Evolutionary conservation across 2,797 vertebrate species (phyloP).

Genomic region (Sciurus vulgaris): DNA sequence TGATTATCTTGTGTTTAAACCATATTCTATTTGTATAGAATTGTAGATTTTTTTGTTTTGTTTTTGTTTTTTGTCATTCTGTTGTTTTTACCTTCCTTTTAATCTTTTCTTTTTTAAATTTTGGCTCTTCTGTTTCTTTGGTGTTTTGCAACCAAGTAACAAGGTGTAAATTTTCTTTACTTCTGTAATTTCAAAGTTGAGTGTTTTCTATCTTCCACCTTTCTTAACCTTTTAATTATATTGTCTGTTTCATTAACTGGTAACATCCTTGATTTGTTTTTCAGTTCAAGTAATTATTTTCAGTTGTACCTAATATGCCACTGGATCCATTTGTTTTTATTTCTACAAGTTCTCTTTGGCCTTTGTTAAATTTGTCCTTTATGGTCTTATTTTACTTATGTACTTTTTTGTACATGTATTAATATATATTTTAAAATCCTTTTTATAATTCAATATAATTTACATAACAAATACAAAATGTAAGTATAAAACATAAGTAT

Average conservation of each 20-base stretch:
- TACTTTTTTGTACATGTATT: neutral
- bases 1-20: neutral
- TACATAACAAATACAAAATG: neutral
- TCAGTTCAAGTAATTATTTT: neutral
- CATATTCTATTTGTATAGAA: neutral
- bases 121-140: neutral
- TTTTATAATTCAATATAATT: neutral
- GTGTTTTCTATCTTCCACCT: neutral
- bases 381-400: neutral
- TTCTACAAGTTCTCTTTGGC: slow-evolving; percentile 1
- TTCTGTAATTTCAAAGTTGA: neutral
- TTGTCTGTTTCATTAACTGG: neutral
- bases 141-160: neutral
- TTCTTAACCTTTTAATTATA: neutral
- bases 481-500: too few relatives aligned
- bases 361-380: neutral
- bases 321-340: slow-evolving; percentile 17
- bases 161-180: neutral
- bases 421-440: neutral
- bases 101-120: neutral
- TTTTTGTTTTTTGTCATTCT: neutral
- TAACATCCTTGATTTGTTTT: slow-evolving; percentile 16
- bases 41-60: neutral
- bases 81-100: neutral
- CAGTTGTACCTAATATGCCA: neutral